A percentile compares a stretch with the other conserved stretches of the same genome.
Conservation (phyloP, 2,797 vertebrate species). For the Sarcoramphus papa region DNA sequence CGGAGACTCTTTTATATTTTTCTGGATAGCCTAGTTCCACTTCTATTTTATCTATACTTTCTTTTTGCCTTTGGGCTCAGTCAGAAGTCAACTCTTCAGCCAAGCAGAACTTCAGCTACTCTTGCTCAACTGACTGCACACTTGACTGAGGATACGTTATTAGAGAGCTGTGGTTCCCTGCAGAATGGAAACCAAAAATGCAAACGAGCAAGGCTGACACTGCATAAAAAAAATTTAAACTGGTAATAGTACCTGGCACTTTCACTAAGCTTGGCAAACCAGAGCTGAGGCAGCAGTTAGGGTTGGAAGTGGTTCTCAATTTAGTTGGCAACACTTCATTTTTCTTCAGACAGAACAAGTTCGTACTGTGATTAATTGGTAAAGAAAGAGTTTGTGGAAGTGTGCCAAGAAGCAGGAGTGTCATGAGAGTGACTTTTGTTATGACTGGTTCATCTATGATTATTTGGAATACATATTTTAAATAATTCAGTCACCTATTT, state of each 20-base stretch:
- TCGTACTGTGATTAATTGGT: background rate
- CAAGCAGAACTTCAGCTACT: background rate
- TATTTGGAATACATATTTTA: background rate
- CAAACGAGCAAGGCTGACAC: background rate
- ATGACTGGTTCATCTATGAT: background rate
- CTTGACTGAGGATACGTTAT: background rate
- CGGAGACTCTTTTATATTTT: background rate
- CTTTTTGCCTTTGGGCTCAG: background rate
- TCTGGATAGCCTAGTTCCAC: background rate
- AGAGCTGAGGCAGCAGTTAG: background rate
- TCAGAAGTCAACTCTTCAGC: background rate
- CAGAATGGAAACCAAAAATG: background rate
- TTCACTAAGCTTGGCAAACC: background rate
- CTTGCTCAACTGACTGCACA: background rate
- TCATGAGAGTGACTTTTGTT: background rate
- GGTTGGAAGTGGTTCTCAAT: background rate
- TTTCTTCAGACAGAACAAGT: background rate
- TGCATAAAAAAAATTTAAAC: background rate
- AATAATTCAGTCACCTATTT: background rate
- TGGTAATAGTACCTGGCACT: background rate
- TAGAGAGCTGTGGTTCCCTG: background rate
- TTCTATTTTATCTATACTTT: background rate
- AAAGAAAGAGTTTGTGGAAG: background rate
- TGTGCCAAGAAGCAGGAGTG: background rate
- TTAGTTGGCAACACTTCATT: background rate